These are phyloP conservation scores for Trachythela sp. DNA, from an alignment of 64 coral and sea anemone species.

Conservation along the genomic window DNA sequence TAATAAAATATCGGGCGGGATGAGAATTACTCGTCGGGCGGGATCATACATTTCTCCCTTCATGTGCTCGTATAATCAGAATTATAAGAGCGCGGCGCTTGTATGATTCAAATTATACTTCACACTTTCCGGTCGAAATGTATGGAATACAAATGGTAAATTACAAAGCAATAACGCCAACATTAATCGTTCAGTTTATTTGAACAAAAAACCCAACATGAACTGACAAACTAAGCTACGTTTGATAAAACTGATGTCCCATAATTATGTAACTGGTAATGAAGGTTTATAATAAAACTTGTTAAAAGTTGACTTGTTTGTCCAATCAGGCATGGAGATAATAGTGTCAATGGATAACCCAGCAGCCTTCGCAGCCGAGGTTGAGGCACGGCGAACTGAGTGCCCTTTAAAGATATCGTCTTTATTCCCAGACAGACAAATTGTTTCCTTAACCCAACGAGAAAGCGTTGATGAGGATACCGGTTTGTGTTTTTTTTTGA, in stretches of 20 bases:
- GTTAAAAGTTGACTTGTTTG: slow-evolving; percentile 35
- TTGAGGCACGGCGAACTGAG: slow-evolving; percentile 14
- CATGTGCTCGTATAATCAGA: background rate
- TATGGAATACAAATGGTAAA: slow-evolving; percentile 18
- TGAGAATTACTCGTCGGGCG: no score
- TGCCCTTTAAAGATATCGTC: slow-evolving; percentile 33
- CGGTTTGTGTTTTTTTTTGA: slow-evolving; percentile 42
- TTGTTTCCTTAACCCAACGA: slow-evolving; percentile 25
- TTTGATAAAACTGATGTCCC: background rate
- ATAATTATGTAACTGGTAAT: background rate
- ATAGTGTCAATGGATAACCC: slow-evolving; percentile 24
- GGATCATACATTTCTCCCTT: background rate
- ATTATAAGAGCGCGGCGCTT: background rate
- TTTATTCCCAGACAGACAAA: slow-evolving; percentile 4
- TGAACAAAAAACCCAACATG: no score
- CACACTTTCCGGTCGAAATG: background rate
- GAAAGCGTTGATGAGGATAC: slow-evolving; percentile 20
- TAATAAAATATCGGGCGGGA: no score
- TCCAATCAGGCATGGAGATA: background rate
- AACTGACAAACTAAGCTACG: background rate
- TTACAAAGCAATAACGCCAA: background rate
- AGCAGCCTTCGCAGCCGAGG: slow-evolving; percentile 13
- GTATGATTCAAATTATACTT: background rate
- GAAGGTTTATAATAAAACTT: slow-evolving; percentile 30
- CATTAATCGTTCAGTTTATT: background rate